These are phyloP conservation scores for Sinocyclocheilus rhinocerous DNA, from an alignment of 2,113 vertebrate genomes.

Conservation along the genomic window DNA sequence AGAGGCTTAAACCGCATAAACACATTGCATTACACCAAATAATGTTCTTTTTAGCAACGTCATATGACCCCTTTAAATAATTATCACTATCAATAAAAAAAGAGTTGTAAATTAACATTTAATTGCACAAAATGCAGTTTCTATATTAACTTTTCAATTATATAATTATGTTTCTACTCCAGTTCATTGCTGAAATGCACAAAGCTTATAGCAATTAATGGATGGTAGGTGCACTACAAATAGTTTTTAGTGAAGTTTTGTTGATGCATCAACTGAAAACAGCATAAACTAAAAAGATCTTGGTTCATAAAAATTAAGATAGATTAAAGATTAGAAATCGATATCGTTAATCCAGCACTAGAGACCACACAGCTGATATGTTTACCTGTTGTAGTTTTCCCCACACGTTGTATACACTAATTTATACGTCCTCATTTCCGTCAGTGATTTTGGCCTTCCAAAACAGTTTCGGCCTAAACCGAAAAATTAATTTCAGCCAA, in stretches of 20 bases:
- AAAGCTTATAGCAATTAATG: background rate
- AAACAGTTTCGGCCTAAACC: background rate
- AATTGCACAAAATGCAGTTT: too few relatives aligned
- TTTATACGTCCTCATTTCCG: background rate
- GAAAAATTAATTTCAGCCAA: background rate
- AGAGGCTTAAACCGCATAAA: too few relatives aligned
- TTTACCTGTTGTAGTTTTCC: background rate
- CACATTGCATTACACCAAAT: too few relatives aligned
- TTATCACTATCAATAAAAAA: too few relatives aligned
- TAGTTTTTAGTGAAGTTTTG: background rate
- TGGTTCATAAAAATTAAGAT: too few relatives aligned
- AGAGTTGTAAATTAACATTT: too few relatives aligned
- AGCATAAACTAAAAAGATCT: background rate
- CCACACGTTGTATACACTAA: background rate
- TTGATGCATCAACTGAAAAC: background rate
- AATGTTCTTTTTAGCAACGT: too few relatives aligned
- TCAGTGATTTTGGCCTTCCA: background rate
- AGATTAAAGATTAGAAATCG: too few relatives aligned
- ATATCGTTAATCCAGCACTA: background rate
- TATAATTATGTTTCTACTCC: background rate
- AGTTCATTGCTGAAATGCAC: too few relatives aligned
- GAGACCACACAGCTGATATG: background rate
- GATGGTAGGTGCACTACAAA: background rate
- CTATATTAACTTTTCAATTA: too few relatives aligned
- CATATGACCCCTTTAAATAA: too few relatives aligned